These are phyloP conservation scores for Brenthis ino DNA, from an alignment of 2,888 invertebrate species.

Conservation along the genomic window DNA sequence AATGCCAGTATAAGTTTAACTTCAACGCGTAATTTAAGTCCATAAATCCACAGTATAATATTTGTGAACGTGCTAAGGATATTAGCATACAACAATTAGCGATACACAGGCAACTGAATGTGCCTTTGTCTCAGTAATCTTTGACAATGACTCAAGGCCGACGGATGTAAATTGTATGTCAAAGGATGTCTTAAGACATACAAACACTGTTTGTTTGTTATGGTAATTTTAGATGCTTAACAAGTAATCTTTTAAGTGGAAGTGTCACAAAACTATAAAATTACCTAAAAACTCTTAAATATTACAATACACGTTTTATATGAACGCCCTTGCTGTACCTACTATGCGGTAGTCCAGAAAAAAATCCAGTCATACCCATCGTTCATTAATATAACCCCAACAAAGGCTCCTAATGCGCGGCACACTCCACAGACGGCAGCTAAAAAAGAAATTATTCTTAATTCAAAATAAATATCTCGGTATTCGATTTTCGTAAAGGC, in stretches of 20 bases:
- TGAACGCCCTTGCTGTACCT: slow-evolving; percentile 8
- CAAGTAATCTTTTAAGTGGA: not conserved
- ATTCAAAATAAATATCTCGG: slow-evolving; percentile 66
- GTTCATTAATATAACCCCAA: slow-evolving; percentile 72
- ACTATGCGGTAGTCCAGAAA: slow-evolving; percentile 60
- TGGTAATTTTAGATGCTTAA: slow-evolving; percentile 10
- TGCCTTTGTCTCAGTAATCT: slow-evolving; percentile 45
- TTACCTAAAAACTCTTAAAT: not conserved
- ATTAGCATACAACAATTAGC: slow-evolving; percentile 52
- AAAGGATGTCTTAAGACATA: slow-evolving; percentile 25
- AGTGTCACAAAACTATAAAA: not conserved
- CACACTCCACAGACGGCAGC: slow-evolving; percentile 75
- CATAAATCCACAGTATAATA: slow-evolving; percentile 27
- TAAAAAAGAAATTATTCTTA: slow-evolving; percentile 78
- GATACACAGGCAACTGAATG: slow-evolving; percentile 49
- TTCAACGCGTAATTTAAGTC: slow-evolving; percentile 14
- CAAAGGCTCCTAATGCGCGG: slow-evolving; percentile 77
- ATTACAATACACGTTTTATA: not conserved
- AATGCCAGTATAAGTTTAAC: slow-evolving; percentile 15
- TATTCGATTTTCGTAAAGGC: slow-evolving; percentile 64
- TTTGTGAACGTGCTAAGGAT: slow-evolving; percentile 39
- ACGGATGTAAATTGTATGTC: slow-evolving; percentile 29
- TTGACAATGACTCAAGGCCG: slow-evolving; percentile 26
- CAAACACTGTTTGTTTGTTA: slow-evolving; percentile 17
- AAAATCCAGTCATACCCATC: slow-evolving; percentile 52